Evolutionary conservation across 2,113 vertebrate species (phyloP), one percentile per base, ranked within the genome.

Genomic region (Tachycineta bicolor): DNA sequence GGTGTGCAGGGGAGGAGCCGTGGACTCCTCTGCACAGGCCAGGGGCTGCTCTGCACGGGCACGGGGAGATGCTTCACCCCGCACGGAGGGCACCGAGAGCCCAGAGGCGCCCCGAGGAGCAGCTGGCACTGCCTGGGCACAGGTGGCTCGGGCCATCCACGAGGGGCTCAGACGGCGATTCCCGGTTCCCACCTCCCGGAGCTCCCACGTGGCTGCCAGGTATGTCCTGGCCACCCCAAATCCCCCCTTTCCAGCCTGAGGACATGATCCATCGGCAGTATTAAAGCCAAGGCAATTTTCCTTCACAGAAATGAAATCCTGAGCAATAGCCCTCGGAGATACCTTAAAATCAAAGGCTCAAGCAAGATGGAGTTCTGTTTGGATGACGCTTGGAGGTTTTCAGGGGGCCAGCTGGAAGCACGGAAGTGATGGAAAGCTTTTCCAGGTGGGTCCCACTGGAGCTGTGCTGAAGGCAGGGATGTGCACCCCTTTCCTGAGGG

Each of bases 131-230:
- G 37, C 37, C 37, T 24, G 63, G 20, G 41, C 20, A 33, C 23
- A 17, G 41, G 29, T 2, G 2, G 63, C 28, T 44, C 0, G 21
- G 41, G 29, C 41, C 1, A 2, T 24, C 9, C 12, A 29, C 29
- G 41, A 33, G 14, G 29, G 14, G 41, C 41, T 44, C 41, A 24
- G 29, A 6, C 15, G 46, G 63, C 37, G 37, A 37, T 37, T 37
- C 37, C 37, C 9, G 37, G 37, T 37, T 37, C 37, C 37, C 37
- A 37, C 37, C 37, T 37, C 37, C 37, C 37, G 37, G 37, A 37
- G 37, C 37, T 37, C 37, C 37, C 37, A 37, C 37, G 9, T 37
- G 37, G 37, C 37, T 37, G 37, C 37, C 37, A 37, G 37, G 37
- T 37, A 9, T 37, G 37, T 37, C 37, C 37, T 37, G 37, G 37